Evolutionary conservation across 2,113 vertebrate species (phyloP).

Genomic region (Zosterops pallidus): DNA sequence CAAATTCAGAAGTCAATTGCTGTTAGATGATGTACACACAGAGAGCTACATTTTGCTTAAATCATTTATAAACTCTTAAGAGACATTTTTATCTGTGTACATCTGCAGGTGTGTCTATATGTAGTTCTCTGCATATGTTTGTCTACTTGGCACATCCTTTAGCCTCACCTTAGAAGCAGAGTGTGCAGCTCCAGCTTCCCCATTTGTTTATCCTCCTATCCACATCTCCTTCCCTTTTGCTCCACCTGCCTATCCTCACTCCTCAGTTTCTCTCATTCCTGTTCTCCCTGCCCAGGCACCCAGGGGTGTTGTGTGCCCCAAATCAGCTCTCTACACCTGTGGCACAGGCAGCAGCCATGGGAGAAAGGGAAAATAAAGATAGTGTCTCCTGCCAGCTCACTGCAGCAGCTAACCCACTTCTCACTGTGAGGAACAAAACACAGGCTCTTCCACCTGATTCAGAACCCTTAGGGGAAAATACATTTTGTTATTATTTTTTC

Average conservation of each 20-base stretch:
- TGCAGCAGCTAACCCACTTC: not conserved
- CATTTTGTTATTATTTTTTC: not conserved
- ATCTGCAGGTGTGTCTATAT: not conserved
- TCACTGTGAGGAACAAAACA: accelerated
- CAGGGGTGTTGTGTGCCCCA: not conserved
- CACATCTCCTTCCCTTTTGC: not conserved
- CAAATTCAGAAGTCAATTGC: not conserved
- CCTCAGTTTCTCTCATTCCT: not conserved
- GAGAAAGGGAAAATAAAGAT: not conserved
- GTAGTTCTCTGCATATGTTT: not conserved
- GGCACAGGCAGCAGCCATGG: not conserved
- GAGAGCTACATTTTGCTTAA: not conserved
- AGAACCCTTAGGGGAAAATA: not conserved
- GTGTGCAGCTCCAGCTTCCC: not conserved
- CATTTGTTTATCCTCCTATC: not conserved
- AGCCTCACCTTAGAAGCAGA: not conserved
- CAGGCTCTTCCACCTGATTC: not conserved
- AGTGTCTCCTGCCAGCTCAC: not conserved
- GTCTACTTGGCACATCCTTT: not conserved
- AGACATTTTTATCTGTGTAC: not conserved
- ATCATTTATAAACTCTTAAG: not conserved
- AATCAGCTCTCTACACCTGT: not conserved
- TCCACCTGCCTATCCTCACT: not conserved
- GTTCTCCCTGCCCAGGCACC: not conserved
- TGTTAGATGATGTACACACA: not conserved